phyloP scores from a whole-genome alignment of 2,113 vertebrate species.

The Syngnathus floridae region DNA sequence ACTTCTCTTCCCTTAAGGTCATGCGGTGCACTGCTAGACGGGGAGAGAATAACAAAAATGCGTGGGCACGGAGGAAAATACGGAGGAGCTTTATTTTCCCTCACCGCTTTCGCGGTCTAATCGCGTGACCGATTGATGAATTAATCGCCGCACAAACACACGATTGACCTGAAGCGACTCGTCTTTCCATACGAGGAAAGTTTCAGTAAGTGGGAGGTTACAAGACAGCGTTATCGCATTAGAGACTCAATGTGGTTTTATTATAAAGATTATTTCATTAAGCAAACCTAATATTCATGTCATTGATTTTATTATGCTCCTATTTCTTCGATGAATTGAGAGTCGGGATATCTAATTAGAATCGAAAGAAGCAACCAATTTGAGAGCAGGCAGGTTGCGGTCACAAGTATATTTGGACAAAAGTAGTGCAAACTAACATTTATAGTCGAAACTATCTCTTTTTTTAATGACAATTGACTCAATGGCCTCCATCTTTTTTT shows the following conservation, averaged over 20 bases:
- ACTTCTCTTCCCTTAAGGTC: conserved; percentile 24
- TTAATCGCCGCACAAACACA: background rate
- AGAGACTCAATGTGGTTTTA: conserved; percentile 7
- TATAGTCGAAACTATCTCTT: background rate
- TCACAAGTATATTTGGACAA: background rate
- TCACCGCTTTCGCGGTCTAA: too few species aligned
- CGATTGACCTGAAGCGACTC: background rate
- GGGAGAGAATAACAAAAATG: background rate
- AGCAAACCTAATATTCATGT: conserved; percentile 1
- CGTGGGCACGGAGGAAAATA: background rate
- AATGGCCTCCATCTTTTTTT: too few species aligned
- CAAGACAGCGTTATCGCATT: conserved; percentile 13
- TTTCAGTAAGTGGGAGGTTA: conserved; percentile 6
- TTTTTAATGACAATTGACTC: background rate
- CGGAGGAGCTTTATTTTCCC: background rate
- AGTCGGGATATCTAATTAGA: background rate
- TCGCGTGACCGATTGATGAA: background rate
- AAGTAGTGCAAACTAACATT: too few species aligned
- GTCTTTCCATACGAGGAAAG: background rate
- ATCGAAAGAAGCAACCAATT: background rate
- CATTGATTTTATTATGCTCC: conserved; percentile 1
- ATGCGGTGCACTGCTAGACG: conserved; percentile 5
- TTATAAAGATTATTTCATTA: background rate
- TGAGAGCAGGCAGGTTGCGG: background rate
- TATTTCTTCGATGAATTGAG: background rate